phyloP scores from a whole-genome alignment of 2,113 vertebrate genomes.

The Bolborhynchus lineola region DNA sequence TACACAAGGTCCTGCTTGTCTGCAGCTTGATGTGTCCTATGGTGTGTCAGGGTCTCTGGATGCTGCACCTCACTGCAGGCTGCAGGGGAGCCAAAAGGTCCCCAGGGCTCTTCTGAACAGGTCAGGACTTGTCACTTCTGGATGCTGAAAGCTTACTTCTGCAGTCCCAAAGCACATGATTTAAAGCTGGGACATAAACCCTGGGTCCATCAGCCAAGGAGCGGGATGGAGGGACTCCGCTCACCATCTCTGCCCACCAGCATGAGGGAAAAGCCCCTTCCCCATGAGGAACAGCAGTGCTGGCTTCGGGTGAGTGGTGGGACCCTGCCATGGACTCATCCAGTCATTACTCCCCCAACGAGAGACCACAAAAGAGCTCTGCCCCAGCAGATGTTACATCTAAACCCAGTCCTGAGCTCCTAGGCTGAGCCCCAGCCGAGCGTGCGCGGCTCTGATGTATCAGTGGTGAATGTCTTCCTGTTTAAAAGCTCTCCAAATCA shows the following conservation, averaged over 20 bases:
- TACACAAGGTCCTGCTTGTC: rapidly evolving
- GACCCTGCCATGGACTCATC: rapidly evolving
- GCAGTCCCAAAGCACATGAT: rapidly evolving
- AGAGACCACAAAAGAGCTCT: not conserved
- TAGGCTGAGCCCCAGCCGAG: not conserved
- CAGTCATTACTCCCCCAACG: not conserved
- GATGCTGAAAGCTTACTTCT: not conserved
- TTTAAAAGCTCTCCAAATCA: constrained; percentile 46
- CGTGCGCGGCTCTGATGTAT: not conserved
- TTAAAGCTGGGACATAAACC: not conserved
- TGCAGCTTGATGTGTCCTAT: not conserved
- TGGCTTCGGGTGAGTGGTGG: not conserved
- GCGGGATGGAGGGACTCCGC: rapidly evolving
- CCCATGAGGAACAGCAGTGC: rapidly evolving
- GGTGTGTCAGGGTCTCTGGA: rapidly evolving
- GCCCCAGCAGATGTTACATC: not conserved
- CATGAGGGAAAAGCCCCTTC: rapidly evolving
- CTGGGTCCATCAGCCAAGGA: rapidly evolving
- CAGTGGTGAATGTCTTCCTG: constrained; percentile 18
- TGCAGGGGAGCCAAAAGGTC: rapidly evolving
- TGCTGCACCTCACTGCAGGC: not conserved
- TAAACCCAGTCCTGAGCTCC: not conserved
- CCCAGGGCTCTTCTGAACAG: rapidly evolving
- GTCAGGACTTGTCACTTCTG: rapidly evolving
- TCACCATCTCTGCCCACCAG: not conserved